A percentile compares a stretch with the other conserved stretches of the same genome.
phyloP scores from a whole-genome alignment of 2,113 vertebrate genomes.

The Dipodomys ordii region DNA sequence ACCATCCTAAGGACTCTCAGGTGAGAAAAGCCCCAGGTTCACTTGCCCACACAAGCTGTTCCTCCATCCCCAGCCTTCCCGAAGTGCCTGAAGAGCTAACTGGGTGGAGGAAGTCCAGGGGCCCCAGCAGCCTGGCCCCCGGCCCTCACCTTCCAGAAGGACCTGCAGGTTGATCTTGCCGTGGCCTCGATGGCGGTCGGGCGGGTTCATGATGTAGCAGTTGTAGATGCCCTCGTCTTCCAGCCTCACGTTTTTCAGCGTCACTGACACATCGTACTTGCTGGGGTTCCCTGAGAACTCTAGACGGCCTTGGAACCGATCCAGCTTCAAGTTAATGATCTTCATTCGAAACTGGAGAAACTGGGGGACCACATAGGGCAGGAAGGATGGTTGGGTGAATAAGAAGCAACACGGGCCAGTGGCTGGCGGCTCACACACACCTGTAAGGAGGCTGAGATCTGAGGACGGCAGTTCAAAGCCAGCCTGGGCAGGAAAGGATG shows the following conservation, averaged over 20 bases:
- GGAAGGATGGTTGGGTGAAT: accelerated
- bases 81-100: neutral
- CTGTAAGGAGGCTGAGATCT: no score
- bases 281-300: conserved; percentile 94
- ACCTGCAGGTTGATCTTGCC: conserved; percentile 91
- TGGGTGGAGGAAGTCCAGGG: neutral
- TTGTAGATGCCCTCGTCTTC: conserved; percentile 93
- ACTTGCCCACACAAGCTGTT: no score
- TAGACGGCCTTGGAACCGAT: conserved; percentile 93
- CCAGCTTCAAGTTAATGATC: conserved; percentile 89
- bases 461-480: no score
- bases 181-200: conserved; percentile 93
- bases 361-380: conserved; percentile 79
- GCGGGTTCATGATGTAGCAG: conserved; percentile 95
- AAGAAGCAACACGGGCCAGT: accelerated
- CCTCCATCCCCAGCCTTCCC: neutral
- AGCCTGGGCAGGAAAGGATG: no score
- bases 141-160: conserved; percentile 92
- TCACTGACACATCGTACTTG: conserved; percentile 95
- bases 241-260: conserved; percentile 92
- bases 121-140: neutral
- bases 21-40: neutral
- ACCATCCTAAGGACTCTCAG: no score
- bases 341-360: conserved; percentile 94
- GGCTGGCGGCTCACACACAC: no score